phyloP scores from a whole-genome alignment of 2,797 vertebrate genomes.

The Pantherophis vulpinus region DNA sequence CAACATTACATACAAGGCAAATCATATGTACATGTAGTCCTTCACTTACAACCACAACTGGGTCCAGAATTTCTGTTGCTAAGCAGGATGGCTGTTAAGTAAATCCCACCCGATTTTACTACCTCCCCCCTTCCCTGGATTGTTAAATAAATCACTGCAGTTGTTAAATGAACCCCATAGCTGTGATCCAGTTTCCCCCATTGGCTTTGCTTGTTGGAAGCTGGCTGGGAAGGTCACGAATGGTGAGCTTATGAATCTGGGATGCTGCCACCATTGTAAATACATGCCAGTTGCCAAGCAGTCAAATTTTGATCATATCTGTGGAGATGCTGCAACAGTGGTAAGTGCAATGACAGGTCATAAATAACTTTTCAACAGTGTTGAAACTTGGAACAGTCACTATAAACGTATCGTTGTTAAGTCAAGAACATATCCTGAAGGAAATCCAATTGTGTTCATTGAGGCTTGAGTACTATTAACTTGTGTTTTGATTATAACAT shows the following conservation, averaged over 20 bases:
- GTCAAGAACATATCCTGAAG: not conserved
- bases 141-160: not conserved
- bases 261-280: not conserved
- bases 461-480: not conserved
- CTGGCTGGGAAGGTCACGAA: not conserved
- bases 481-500: not conserved
- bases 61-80: not conserved
- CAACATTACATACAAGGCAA: not conserved
- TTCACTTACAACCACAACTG: not conserved
- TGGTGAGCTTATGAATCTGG: not conserved
- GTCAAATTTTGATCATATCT: not conserved
- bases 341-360: not conserved
- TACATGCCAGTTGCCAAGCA: not conserved
- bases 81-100: not conserved
- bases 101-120: not conserved
- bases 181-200: not conserved
- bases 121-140: not conserved
- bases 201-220: not conserved
- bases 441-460: not conserved
- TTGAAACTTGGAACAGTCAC: not conserved
- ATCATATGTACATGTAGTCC: not conserved
- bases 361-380: not conserved
- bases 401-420: not conserved
- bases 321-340: not conserved
- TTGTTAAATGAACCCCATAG: not conserved